A percentile compares a stretch with the other conserved stretches of the same genome.
Evolutionary conservation across 2,113 vertebrate genomes (phyloP).

Genomic region (Cichladusa arquata): DNA sequence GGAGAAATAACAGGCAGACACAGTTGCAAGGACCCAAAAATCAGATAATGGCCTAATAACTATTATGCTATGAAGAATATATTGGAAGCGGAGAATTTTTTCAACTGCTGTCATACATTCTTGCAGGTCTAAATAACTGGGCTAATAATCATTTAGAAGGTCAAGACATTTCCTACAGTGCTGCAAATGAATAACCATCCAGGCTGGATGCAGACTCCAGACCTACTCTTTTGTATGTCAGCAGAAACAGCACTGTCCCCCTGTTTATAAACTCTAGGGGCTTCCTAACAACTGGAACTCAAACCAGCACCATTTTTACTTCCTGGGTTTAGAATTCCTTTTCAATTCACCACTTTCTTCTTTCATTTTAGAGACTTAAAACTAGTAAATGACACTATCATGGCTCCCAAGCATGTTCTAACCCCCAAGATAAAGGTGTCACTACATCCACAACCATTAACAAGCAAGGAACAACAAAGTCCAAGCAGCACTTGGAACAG

Average conservation of each 20-base stretch:
- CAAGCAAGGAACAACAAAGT: background rate
- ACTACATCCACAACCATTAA: background rate
- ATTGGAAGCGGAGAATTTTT: background rate
- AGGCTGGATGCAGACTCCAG: background rate
- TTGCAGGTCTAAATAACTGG: background rate
- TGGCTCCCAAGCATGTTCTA: background rate
- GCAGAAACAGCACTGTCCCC: background rate
- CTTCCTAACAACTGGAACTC: background rate
- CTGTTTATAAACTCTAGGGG: background rate
- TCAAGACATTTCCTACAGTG: background rate
- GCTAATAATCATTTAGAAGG: background rate
- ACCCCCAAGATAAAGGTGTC: rapidly evolving
- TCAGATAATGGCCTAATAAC: background rate
- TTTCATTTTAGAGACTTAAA: background rate
- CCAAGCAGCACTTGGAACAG: background rate
- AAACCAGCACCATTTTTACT: background rate
- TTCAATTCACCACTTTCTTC: background rate
- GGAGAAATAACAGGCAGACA: background rate
- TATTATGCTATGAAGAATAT: background rate
- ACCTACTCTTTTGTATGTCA: background rate
- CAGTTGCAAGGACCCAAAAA: background rate
- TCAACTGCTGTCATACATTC: background rate
- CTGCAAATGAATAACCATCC: background rate
- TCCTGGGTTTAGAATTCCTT: background rate
- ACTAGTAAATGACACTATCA: background rate